A percentile compares a stretch with the other conserved stretches of the same genome.
Conservation (phyloP, 2,888 invertebrate genomes). For the Lamellibrachia columna region DNA sequence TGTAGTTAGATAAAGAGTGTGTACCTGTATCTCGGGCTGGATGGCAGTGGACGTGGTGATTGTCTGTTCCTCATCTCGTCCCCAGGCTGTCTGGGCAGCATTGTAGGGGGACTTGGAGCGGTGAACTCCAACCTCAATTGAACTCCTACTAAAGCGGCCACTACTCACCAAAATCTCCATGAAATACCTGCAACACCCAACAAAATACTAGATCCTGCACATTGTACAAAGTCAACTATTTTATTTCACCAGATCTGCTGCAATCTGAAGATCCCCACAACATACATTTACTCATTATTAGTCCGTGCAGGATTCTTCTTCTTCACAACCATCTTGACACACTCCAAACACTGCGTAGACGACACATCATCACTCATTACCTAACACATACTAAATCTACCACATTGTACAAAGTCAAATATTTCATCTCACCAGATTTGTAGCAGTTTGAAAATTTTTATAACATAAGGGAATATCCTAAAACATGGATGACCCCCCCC, state of each 20-base stretch:
- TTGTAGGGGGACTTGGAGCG: background rate
- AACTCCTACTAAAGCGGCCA: background rate
- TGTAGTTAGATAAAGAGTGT: background rate
- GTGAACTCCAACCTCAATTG: background rate
- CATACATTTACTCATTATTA: background rate
- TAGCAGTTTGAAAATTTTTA: no score
- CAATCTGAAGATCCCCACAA: background rate
- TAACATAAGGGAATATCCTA: no score
- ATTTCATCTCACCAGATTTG: no score
- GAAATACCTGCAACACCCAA: slow-evolving; percentile 1
- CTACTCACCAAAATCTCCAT: background rate
- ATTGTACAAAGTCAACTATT: background rate
- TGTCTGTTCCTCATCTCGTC: background rate
- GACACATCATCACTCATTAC: no score
- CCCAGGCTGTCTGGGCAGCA: background rate
- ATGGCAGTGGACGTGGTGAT: background rate
- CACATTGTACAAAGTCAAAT: no score
- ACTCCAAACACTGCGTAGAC: no score
- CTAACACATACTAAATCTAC: no score
- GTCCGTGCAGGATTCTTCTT: no score
- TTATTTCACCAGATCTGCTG: background rate
- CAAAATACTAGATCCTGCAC: background rate
- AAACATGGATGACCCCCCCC: no score
- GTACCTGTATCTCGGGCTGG: background rate
- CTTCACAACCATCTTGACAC: no score